phyloP scores from a whole-genome alignment of 2,888 invertebrate species.

The Melanotus villosus region DNA sequence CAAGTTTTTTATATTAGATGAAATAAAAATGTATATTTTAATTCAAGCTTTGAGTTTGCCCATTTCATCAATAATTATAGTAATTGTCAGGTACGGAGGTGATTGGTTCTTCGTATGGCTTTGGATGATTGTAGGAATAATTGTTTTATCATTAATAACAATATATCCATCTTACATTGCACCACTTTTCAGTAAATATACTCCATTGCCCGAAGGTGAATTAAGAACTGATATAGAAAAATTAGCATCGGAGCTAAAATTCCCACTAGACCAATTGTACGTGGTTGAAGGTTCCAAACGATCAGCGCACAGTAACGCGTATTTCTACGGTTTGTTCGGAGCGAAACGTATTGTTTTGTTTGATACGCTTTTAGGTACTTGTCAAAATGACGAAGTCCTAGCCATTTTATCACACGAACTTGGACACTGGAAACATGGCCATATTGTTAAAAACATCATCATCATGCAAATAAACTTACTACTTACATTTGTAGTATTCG shows the following conservation, averaged over 20 bases:
- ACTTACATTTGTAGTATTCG: conserved; percentile 77
- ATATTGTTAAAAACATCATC: conserved; percentile 87
- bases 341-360: conserved; percentile 97
- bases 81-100: conserved; percentile 90
- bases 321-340: conserved; percentile 97
- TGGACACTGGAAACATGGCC: conserved; percentile 96
- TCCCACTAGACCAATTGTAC: conserved; percentile 94
- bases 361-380: conserved; percentile 94
- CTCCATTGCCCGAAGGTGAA: conserved; percentile 93
- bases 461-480: conserved; percentile 85
- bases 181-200: conserved; percentile 97
- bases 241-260: conserved; percentile 87
- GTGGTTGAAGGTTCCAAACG: conserved; percentile 98
- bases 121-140: conserved; percentile 91
- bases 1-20: conserved; percentile 93
- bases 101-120: conserved; percentile 96
- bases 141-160: conserved; percentile 87
- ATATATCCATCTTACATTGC: conserved; percentile 97
- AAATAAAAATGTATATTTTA: conserved; percentile 87
- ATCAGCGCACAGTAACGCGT: conserved; percentile 98
- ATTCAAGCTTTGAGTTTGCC: conserved; percentile 84
- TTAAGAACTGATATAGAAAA: conserved; percentile 89
- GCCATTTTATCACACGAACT: conserved; percentile 97
- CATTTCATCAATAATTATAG: conserved; percentile 83
- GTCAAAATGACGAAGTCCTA: conserved; percentile 92